Evolutionary conservation across 92 coral and sea anemone genomes (phyloP), one percentile per base, ranked within the genome.

Genomic region (Actinernus sp.): DNA sequence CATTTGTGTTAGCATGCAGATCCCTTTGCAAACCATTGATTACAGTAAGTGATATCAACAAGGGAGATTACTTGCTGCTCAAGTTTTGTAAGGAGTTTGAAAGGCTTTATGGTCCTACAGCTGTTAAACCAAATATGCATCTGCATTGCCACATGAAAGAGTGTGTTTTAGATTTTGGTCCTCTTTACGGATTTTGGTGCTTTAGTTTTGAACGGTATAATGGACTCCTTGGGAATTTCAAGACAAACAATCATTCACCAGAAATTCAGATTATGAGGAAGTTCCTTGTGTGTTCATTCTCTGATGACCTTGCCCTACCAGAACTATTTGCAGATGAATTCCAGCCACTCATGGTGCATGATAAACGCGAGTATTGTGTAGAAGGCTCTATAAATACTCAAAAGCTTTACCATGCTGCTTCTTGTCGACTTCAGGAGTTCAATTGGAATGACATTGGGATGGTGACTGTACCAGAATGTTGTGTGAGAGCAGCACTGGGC

Each of bases 101-200:
- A 55, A 45, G 21, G 1, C 31, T 84, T 2, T 39, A 77, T 54
- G 90, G 90, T 0, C 45, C 68, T 37, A 1, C 48, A 13, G 31
- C 69, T 3, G 72, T 77, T n/a, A 13, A 65, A 19, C 90, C 90
- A 0, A 76, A 84, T 40, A 84, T 84, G 81, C 81, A 76, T 23
- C 43, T 84, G 1, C 85, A 84, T 48, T 36, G 55, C 10, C 90
- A 84, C 28, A 53, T 84, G 5, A 71, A 71, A 26, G 64, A 76
- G 1, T 46, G 70, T 57, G 59, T 81, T 0, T 13, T 70, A 26
- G 67, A 71, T 24, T 81, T 71, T 71, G 87, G 87, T 4, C 73
- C 73, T 60, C 63, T 81, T 18, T 81, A 81, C 39, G 87, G 81
- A 14, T 81, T 81, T 46, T 81, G 81, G 80, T 31, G 60, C 4